Percentiles rank a stretch among this genome's conserved stretches.
phyloP scores from a whole-genome alignment of 2,888 invertebrate species.

The Temnothorax ravouxi region DNA sequence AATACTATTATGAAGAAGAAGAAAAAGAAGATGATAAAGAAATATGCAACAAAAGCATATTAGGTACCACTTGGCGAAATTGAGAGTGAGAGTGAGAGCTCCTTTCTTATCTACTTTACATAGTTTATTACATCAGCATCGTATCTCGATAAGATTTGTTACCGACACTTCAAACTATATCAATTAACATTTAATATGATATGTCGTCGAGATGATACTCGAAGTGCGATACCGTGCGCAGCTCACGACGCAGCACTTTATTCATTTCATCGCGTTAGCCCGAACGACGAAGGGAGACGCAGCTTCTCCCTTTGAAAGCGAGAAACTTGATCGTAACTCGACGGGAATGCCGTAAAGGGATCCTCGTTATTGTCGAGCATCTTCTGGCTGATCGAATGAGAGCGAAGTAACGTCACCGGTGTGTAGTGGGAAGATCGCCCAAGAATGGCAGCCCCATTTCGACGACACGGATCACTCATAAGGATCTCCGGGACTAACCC shows the following conservation, averaged over 20 bases:
- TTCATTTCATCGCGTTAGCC: slow-evolving; percentile 45
- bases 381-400: slow-evolving; percentile 68
- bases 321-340: slow-evolving; percentile 58
- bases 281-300: slow-evolving; percentile 23
- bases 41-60: neutral
- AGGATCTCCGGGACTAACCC: slow-evolving; percentile 57
- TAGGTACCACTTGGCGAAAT: neutral
- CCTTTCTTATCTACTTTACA: neutral
- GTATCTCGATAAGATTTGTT: slow-evolving; percentile 35
- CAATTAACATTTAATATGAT: slow-evolving; percentile 54
- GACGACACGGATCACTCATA: slow-evolving; percentile 68
- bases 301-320: slow-evolving; percentile 47
- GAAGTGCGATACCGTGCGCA: slow-evolving; percentile 24
- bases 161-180: slow-evolving; percentile 41
- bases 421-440: slow-evolving; percentile 59
- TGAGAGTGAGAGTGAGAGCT: slow-evolving; percentile 6
- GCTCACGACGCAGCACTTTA: slow-evolving; percentile 51
- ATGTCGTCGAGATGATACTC: slow-evolving; percentile 28
- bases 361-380: slow-evolving; percentile 55
- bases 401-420: slow-evolving; percentile 66
- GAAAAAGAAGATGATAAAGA: neutral
- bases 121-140: neutral
- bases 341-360: slow-evolving; percentile 62
- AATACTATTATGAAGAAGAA: neutral
- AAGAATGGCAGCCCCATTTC: slow-evolving; percentile 70